Conservation (phyloP, 2,888 invertebrate genomes). For the Scaptomyza parva region DNA sequence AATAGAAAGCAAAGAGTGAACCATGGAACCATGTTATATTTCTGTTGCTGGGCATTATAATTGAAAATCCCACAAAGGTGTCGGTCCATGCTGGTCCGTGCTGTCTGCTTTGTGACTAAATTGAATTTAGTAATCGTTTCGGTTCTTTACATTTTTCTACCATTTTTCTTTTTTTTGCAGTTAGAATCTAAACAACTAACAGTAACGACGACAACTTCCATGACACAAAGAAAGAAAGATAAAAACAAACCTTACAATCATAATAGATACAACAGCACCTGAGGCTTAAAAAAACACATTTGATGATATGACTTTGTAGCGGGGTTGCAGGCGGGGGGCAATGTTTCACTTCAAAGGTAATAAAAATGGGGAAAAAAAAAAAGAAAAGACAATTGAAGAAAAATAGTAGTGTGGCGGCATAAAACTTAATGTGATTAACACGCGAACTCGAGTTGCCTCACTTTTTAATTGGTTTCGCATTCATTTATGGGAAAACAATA, state of each 20-base stretch:
- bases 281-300: constrained; percentile 5
- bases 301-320: constrained; percentile 12
- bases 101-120: constrained; percentile 76
- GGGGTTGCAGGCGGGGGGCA: neutral
- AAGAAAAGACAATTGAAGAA: constrained; percentile 18
- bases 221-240: neutral
- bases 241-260: neutral
- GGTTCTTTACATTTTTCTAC: constrained; percentile 44
- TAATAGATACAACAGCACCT: constrained; percentile 22
- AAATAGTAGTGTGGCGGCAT: constrained; percentile 16
- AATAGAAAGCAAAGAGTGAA: constrained; percentile 12
- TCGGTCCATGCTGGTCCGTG: constrained; percentile 41
- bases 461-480: constrained; percentile 38
- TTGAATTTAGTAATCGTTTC: constrained; percentile 78
- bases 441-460: constrained; percentile 52
- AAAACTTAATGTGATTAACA: constrained; percentile 23
- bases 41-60: constrained; percentile 70
- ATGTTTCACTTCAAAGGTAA: constrained; percentile 27
- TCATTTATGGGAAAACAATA: constrained; percentile 53
- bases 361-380: constrained; percentile 25
- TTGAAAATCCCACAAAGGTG: constrained; percentile 79
- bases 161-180: constrained; percentile 18
- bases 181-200: constrained; percentile 52
- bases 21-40: constrained; percentile 59
- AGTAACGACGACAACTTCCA: constrained; percentile 2